Evolutionary conservation across 2,888 invertebrate genomes (phyloP).

Genomic region (Dendrolimus houi): DNA sequence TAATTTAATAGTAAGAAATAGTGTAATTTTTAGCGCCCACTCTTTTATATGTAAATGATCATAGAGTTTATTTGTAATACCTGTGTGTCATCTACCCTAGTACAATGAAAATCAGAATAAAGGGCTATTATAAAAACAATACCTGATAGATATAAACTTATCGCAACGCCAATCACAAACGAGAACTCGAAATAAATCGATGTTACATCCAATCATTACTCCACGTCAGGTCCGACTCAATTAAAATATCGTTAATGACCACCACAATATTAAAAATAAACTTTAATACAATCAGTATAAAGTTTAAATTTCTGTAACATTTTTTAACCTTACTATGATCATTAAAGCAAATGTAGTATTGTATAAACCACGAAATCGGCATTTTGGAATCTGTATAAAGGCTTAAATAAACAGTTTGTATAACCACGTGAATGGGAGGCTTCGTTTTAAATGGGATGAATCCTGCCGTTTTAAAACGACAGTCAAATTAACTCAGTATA

Average conservation of each 20-base stretch:
- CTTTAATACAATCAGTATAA: conserved; percentile 34
- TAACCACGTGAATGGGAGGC: conserved; percentile 29
- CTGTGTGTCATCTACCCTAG: conserved; percentile 5
- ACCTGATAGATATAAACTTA: conserved; percentile 69
- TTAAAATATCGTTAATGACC: conserved; percentile 74
- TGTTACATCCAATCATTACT: conserved; percentile 76
- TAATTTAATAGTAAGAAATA: no score
- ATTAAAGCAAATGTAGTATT: conserved; percentile 71
- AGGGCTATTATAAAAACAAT: conserved; percentile 65
- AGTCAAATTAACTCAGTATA: conserved; percentile 22
- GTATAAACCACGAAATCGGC: conserved; percentile 72
- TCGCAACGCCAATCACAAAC: conserved; percentile 73
- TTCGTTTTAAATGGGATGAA: conserved; percentile 14
- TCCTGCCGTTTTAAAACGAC: conserved; percentile 41
- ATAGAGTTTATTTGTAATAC: no score
- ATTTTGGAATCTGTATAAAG: conserved; percentile 71
- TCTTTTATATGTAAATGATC: no score
- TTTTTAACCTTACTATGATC: conserved; percentile 61
- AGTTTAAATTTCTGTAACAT: conserved; percentile 29
- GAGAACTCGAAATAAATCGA: conserved; percentile 75
- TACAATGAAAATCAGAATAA: conserved; percentile 40
- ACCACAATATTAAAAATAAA: conserved; percentile 40
- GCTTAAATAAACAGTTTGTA: conserved; percentile 65
- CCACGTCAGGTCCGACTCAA: conserved; percentile 74
- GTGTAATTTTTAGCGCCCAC: no score